Percentiles rank a stretch among this genome's conserved stretches.
Conservation (phyloP, 1,140 invertebrate species). For the Pygmarrhopalites habei region DNA sequence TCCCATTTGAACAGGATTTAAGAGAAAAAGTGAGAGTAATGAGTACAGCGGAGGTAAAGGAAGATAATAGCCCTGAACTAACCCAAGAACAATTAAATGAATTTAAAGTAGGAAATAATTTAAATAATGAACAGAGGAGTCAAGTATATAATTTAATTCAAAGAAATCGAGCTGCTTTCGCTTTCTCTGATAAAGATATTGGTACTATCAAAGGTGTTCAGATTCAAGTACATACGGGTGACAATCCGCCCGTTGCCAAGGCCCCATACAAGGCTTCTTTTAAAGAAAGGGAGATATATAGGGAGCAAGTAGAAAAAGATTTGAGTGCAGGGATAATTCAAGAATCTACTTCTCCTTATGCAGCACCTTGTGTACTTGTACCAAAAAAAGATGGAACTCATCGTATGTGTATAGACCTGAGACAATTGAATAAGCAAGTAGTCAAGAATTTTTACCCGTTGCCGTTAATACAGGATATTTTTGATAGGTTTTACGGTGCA, state of each 20-base stretch:
- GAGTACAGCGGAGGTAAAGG: no score
- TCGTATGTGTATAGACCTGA: conserved; percentile 47
- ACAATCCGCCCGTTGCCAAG: background rate
- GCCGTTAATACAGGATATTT: conserved; percentile 47
- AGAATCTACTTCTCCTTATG: conserved; percentile 43
- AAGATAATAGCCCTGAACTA: no score
- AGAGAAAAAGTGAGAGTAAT: no score
- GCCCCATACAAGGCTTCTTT: conserved; percentile 9
- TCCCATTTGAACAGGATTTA: no score
- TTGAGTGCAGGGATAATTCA: conserved; percentile 42
- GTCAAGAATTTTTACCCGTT: conserved; percentile 46
- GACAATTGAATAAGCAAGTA: conserved; percentile 45
- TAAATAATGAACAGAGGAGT: no score
- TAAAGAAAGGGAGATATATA: conserved; percentile 37
- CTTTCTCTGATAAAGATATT: background rate
- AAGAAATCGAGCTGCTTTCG: background rate
- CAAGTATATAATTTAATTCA: no score
- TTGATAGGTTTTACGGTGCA: conserved; percentile 43
- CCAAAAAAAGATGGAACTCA: conserved; percentile 46
- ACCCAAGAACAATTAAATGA: no score
- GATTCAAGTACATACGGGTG: background rate
- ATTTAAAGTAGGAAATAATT: no score
- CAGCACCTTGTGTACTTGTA: conserved; percentile 45
- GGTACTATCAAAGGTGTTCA: background rate
- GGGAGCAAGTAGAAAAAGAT: conserved; percentile 42